Conservation (phyloP, 2,888 invertebrate species). For the Calliphora vomitoria region DNA sequence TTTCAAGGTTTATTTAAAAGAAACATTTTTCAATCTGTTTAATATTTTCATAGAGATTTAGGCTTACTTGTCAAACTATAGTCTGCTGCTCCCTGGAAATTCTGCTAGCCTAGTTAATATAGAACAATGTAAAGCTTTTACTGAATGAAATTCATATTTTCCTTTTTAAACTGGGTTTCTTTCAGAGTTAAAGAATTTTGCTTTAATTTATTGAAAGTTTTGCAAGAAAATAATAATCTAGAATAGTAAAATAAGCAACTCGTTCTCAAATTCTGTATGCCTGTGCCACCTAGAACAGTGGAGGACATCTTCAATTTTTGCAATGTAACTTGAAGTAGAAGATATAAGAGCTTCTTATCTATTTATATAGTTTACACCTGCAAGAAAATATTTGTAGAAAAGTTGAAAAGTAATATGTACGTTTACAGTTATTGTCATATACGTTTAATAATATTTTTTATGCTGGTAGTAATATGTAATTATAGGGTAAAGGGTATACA, state of each 20-base stretch:
- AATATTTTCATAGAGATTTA: neutral
- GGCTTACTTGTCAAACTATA: too few relatives aligned
- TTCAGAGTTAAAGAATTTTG: neutral
- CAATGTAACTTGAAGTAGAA: neutral
- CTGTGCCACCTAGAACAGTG: conserved; percentile 17
- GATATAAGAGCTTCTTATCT: neutral
- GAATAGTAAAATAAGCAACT: neutral
- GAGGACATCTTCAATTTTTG: conserved; percentile 49
- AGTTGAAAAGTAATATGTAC: too few relatives aligned
- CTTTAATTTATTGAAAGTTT: neutral
- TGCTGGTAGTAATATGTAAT: too few relatives aligned
- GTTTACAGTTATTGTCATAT: too few relatives aligned
- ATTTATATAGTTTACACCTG: neutral
- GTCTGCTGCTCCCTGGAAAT: neutral
- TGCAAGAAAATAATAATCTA: conserved; percentile 6
- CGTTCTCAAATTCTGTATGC: conserved; percentile 23
- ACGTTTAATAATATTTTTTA: too few relatives aligned
- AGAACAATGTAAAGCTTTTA: conserved; percentile 56
- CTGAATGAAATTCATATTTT: conserved; percentile 43
- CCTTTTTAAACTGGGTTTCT: neutral
- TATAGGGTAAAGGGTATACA: too few relatives aligned
- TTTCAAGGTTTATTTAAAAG: neutral
- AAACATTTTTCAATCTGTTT: neutral
- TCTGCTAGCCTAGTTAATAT: conserved; percentile 46
- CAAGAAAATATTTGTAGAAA: neutral